Percentiles rank a stretch among this genome's conserved stretches.
Evolutionary conservation across 2,113 vertebrate genomes (phyloP).

Genomic region (Naja naja): DNA sequence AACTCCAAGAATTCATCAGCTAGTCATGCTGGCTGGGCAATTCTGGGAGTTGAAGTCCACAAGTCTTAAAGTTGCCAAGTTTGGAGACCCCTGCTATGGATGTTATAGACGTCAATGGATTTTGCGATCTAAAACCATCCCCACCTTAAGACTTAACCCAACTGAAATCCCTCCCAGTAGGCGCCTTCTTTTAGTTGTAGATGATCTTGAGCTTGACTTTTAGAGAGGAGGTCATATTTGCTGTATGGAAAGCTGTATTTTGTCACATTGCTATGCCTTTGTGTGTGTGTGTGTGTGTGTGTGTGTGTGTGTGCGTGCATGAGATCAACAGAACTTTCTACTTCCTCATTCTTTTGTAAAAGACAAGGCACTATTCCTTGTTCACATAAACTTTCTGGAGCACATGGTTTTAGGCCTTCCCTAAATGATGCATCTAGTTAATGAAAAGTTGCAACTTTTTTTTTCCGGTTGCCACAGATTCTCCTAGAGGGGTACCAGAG

Average conservation of each 20-base stretch:
- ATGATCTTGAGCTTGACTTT: background rate
- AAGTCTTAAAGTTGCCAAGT: too few species aligned
- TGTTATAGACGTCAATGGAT: too few species aligned
- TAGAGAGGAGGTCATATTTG: background rate
- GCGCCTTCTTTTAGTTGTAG: background rate
- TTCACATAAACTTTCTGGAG: background rate
- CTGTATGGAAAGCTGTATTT: background rate
- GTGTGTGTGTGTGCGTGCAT: background rate
- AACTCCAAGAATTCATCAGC: too few species aligned
- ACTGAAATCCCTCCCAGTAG: too few species aligned
- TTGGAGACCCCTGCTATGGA: too few species aligned
- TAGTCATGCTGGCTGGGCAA: too few species aligned
- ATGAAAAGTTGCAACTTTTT: background rate
- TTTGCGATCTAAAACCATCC: too few species aligned
- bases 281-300: background rate
- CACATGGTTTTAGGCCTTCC: background rate
- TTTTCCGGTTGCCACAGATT: background rate
- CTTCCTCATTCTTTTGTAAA: constrained; percentile 7
- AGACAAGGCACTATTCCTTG: background rate
- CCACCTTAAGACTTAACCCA: too few species aligned
- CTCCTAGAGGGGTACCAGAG: background rate
- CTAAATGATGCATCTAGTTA: background rate
- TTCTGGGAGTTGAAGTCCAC: too few species aligned
- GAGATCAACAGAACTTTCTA: background rate
- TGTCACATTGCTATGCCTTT: background rate